Evolutionary conservation across 2,113 vertebrate genomes (phyloP).

Genomic region (Apodemus speciosus): DNA sequence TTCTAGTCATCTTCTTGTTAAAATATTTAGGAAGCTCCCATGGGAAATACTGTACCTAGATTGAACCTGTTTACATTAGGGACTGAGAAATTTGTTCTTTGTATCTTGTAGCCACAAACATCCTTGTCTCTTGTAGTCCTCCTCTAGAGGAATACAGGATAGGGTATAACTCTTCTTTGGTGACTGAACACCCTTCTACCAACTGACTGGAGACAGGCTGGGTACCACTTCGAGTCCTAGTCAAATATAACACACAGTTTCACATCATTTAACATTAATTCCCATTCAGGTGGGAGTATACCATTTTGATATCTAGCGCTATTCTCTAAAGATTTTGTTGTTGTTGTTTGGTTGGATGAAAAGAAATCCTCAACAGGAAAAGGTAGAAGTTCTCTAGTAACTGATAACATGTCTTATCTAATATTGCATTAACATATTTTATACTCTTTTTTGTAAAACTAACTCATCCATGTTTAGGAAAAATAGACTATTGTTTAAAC

Average conservation of each 20-base stretch:
- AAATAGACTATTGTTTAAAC: neutral
- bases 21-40: constrained; percentile 80
- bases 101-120: constrained; percentile 76
- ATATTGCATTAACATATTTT: neutral
- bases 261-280: neutral
- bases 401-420: neutral
- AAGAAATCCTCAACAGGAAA: neutral
- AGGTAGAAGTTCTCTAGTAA: neutral
- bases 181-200: constrained; percentile 64
- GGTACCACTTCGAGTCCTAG: constrained; percentile 72
- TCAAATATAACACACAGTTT: constrained; percentile 65
- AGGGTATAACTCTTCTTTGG: constrained; percentile 54
- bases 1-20: constrained; percentile 70
- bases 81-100: constrained; percentile 80
- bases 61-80: constrained; percentile 81
- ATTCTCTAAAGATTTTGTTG: constrained; percentile 40
- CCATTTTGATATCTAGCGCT: constrained; percentile 59
- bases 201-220: constrained; percentile 31
- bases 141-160: constrained; percentile 56
- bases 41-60: constrained; percentile 72
- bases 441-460: neutral
- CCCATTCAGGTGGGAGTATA: constrained; percentile 38
- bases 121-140: constrained; percentile 67
- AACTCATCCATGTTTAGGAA: neutral
- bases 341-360: constrained; percentile 15